A percentile compares a stretch with the other conserved stretches of the same genome.
Conservation (phyloP, 2,888 invertebrate genomes). For the Trachelus stipa region DNA sequence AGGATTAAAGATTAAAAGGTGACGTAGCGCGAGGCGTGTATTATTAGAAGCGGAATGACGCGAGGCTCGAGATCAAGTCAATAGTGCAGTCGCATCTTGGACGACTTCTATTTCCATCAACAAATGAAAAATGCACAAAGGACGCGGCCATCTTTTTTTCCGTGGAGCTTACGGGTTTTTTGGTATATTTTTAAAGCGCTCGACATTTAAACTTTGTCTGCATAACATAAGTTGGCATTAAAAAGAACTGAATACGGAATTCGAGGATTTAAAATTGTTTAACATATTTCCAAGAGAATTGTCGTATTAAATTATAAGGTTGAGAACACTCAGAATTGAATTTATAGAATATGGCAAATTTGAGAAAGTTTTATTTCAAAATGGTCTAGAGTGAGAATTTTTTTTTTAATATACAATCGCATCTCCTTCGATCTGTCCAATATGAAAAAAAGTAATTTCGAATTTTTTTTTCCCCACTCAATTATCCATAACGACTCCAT, state of each 20-base stretch:
- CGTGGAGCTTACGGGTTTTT: not conserved
- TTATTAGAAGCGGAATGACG: slow-evolving; percentile 24
- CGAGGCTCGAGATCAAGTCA: slow-evolving; percentile 7
- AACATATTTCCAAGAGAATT: no score
- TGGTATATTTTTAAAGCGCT: not conserved
- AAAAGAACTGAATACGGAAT: no score
- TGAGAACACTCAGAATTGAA: no score
- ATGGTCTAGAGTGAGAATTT: not conserved
- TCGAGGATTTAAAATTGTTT: no score
- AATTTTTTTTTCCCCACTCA: not conserved
- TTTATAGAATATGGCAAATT: no score
- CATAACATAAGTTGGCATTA: no score
- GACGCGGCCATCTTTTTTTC: not conserved
- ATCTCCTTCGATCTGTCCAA: not conserved
- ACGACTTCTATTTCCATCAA: slow-evolving; percentile 19
- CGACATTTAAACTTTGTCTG: not conserved
- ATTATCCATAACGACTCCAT: not conserved
- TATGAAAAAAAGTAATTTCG: not conserved
- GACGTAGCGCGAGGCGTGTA: slow-evolving; percentile 5
- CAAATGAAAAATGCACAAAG: slow-evolving; percentile 26
- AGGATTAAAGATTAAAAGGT: slow-evolving; percentile 13
- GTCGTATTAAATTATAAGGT: no score
- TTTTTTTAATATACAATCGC: no score
- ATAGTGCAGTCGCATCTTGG: not conserved
- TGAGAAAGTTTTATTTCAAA: not conserved